These are phyloP conservation scores for Ardeotis arabs DNA, from an alignment of 2,113 vertebrate species.

Conservation along the genomic window DNA sequence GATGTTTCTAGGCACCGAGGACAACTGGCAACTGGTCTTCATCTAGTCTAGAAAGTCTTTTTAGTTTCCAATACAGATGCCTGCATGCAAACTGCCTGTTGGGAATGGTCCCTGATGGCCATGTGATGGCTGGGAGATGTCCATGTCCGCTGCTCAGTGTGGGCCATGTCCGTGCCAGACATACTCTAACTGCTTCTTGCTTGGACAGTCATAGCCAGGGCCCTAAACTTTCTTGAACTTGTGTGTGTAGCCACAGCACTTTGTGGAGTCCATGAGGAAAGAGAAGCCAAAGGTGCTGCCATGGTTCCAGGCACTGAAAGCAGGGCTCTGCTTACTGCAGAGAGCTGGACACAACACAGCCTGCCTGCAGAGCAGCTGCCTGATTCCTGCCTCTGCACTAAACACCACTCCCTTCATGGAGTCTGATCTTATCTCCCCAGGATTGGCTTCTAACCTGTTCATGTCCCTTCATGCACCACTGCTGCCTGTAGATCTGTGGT, in stretches of 20 bases:
- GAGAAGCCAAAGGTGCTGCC: background rate
- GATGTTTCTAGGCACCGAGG: background rate
- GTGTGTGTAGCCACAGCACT: accelerated
- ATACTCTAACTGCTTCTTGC: background rate
- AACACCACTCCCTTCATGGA: background rate
- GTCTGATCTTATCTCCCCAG: background rate
- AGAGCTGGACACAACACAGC: background rate
- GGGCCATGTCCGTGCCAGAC: background rate
- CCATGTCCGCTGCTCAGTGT: accelerated
- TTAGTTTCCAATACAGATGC: background rate
- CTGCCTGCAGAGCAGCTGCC: background rate
- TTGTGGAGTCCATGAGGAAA: background rate
- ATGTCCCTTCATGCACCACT: background rate
- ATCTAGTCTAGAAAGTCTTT: background rate
- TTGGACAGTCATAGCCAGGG: background rate
- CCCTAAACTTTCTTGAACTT: background rate
- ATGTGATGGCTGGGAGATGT: background rate
- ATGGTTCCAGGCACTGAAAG: background rate
- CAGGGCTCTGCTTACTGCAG: background rate
- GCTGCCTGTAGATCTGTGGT: accelerated
- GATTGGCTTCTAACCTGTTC: background rate
- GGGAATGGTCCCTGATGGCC: background rate
- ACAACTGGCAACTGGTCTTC: background rate
- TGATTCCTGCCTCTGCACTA: background rate
- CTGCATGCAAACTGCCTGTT: background rate